These are phyloP conservation scores for Desoria tigrina DNA, from an alignment of 2,888 invertebrate species.

Conservation along the genomic window DNA sequence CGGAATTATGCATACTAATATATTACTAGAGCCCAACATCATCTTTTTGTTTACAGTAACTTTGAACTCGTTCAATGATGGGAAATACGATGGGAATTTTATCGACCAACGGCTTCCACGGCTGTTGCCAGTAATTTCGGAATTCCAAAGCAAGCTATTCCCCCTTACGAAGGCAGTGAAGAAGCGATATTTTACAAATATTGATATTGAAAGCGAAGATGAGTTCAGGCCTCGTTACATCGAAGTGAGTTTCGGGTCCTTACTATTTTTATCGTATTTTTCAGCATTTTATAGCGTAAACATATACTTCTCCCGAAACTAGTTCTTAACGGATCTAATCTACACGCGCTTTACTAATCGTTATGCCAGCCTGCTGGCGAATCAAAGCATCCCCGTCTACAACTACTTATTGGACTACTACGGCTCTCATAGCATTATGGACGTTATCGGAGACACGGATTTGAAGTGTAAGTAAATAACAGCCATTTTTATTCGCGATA, in stretches of 20 bases:
- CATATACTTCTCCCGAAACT: too few relatives aligned
- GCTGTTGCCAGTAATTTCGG: conserved; percentile 53
- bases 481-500: neutral
- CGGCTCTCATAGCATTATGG: conserved; percentile 53
- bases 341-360: conserved; percentile 53
- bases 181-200: conserved; percentile 54
- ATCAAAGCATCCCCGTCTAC: conserved; percentile 53
- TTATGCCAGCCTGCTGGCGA: conserved; percentile 52
- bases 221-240: conserved; percentile 54
- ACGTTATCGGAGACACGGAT: conserved; percentile 53
- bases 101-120: conserved; percentile 54
- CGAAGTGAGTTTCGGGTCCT: conserved; percentile 49
- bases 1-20: too few relatives aligned
- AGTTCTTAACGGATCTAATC: conserved; percentile 54
- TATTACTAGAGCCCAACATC: too few relatives aligned
- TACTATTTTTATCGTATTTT: too few relatives aligned
- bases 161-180: conserved; percentile 53
- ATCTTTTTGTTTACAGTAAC: conserved; percentile 47
- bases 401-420: conserved; percentile 53
- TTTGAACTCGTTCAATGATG: conserved; percentile 54
- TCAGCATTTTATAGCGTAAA: too few relatives aligned
- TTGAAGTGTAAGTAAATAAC: conserved; percentile 46
- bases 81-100: conserved; percentile 55
- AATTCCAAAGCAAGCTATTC: conserved; percentile 54
- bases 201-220: conserved; percentile 54